Base-by-base conservation (phyloP, 2,888 invertebrate genomes). In the Leucophenga maculata region DNA sequence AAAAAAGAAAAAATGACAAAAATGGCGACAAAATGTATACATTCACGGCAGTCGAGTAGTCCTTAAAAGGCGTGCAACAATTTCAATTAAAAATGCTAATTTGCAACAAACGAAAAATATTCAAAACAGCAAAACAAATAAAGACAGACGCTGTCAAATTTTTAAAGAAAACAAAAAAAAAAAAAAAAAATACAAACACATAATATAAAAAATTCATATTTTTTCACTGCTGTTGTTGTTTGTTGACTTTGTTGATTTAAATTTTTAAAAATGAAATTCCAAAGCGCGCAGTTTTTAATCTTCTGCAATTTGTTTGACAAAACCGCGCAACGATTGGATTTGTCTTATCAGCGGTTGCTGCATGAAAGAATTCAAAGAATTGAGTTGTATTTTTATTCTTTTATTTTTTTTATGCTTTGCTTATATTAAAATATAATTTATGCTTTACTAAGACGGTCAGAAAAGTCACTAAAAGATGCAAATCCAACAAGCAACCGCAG, bases 51-150 rank as follows among this genome's bases (percentile, higher is more conserved):
- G 14, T 1, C 13, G 39, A 26, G n/a, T 26, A 6, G 16, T 16
- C 60, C 31, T 50, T 50, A 60, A 60, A 60, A 60, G 60, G 60
- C 22, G n/a, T 16, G 31, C 39, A 32, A 60, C 32, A 54, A 70
- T 76, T 74, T 78, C 72, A 80, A 78, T 80, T 78, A 74, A 75
- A 75, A 77, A 77, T 75, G 78, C 74, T 72, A 78, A 81, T 80
- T 52, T 59, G 62, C 44, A 62, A 16, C 3, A 26, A 64, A 18
- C n/a, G 22, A 67, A 26, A 26, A 26, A 26, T 26, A 26, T 26
- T 26, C 44, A 68, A 70, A 68, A 68, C 67, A 72, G 72, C 62
- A 67, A 48, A 32, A 54, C 16, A 31, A 32, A 44, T 32, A 39
- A 46, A 22, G 9, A 31, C 64, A 26, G 31, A 55, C 65, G 57